phyloP scores from a whole-genome alignment of 2,113 vertebrate genomes.

The Acanthisitta chloris region DNA sequence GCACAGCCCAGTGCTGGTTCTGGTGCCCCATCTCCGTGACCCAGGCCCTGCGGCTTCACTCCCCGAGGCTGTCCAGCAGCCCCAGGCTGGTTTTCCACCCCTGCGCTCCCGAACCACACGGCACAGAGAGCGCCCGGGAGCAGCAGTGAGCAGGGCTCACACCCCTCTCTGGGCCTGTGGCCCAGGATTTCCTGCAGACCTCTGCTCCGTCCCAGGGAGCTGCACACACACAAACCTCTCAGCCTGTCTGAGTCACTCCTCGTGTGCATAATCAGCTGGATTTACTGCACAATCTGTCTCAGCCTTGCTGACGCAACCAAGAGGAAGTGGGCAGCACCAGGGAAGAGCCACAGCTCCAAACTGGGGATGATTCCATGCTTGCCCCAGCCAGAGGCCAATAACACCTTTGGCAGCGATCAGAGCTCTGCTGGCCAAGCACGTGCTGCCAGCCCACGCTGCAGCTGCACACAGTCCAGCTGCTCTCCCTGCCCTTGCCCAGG shows the following conservation, averaged over 20 bases:
- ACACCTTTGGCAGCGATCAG: background rate
- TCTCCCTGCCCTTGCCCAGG: background rate
- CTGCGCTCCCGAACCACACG: background rate
- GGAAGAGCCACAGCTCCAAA: background rate
- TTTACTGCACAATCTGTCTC: background rate
- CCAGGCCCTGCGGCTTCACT: background rate
- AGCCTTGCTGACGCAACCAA: background rate
- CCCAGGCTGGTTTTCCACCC: background rate
- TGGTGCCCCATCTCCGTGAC: background rate
- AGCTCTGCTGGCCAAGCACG: background rate
- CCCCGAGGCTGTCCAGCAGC: background rate
- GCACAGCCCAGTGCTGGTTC: background rate
- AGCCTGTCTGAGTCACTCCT: background rate
- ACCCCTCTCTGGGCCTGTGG: background rate
- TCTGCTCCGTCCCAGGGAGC: rapidly evolving
- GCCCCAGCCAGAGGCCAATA: background rate
- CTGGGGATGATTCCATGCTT: background rate
- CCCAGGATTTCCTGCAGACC: background rate
- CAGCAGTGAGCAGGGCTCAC: background rate
- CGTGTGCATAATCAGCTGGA: background rate
- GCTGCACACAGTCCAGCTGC: rapidly evolving
- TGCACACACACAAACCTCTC: rapidly evolving
- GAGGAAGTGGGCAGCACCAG: background rate
- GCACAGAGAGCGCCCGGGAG: background rate
- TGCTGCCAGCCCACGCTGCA: too few species aligned